Percentiles rank a stretch among this genome's conserved stretches.
phyloP scores from a whole-genome alignment of 1,140 invertebrate species.

The Mactra quadrangularis region DNA sequence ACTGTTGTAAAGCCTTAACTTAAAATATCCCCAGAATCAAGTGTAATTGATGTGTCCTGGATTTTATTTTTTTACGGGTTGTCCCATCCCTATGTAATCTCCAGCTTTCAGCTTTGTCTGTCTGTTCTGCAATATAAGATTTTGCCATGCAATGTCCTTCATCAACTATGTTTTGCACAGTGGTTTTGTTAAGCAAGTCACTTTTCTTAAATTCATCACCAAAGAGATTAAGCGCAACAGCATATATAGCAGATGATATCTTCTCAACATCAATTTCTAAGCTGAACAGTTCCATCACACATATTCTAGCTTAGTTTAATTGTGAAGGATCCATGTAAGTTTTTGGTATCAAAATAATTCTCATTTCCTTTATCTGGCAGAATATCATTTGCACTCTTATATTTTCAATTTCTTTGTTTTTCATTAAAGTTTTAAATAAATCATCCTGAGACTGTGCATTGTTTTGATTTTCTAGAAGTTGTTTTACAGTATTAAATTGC shows the following conservation, averaged over 20 bases:
- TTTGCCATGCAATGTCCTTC: conserved; percentile 62
- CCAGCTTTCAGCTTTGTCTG: conserved; percentile 2
- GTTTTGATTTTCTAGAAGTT: neutral
- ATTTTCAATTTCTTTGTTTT: conserved; percentile 14
- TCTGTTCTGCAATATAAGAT: conserved; percentile 46
- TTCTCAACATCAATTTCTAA: conserved; percentile 61
- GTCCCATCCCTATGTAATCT: conserved; percentile 54
- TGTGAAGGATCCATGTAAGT: conserved; percentile 33
- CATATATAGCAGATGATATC: conserved; percentile 45
- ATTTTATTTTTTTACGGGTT: conserved; percentile 42
- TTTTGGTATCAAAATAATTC: neutral
- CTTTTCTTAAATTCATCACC: conserved; percentile 6
- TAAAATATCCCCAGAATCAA: conserved; percentile 31
- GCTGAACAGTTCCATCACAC: conserved; percentile 52
- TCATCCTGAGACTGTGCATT: neutral
- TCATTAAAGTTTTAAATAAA: neutral
- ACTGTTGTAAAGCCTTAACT: conserved; percentile 19
- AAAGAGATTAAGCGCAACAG: conserved; percentile 38
- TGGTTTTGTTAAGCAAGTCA: conserved; percentile 6
- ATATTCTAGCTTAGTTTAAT: conserved; percentile 46
- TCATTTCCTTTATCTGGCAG: neutral
- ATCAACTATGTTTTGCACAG: conserved; percentile 57
- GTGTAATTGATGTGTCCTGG: conserved; percentile 53
- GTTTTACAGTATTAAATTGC: neutral
- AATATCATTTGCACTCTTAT: neutral